Percentiles rank a stretch among this genome's conserved stretches.
phyloP scores from a whole-genome alignment of 2,888 invertebrate genomes.

The Gymnosoma rotundatum region DNA sequence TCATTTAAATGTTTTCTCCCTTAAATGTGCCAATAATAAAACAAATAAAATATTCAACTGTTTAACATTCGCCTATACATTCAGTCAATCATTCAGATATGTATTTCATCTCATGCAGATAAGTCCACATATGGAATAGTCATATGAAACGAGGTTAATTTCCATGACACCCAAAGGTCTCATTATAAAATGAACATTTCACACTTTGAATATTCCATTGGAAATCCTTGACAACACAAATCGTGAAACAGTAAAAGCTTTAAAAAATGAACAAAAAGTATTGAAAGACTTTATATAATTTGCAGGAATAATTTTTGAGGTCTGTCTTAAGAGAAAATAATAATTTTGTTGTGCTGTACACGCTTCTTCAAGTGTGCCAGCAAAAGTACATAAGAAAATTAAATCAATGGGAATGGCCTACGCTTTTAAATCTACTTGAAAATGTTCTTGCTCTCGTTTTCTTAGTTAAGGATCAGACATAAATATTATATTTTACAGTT shows the following conservation, averaged over 20 bases:
- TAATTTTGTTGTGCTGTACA: too few species aligned
- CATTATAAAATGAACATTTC: conserved; percentile 44
- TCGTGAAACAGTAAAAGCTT: neutral
- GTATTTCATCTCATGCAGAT: neutral
- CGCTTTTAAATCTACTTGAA: too few species aligned
- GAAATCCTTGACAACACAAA: neutral
- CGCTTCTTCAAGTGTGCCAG: too few species aligned
- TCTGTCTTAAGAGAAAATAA: neutral
- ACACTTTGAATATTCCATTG: conserved; percentile 23
- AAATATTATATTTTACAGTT: too few species aligned
- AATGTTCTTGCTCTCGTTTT: too few species aligned
- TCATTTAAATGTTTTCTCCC: too few species aligned
- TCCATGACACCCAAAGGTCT: conserved; percentile 38
- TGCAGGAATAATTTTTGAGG: neutral
- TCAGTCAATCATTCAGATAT: neutral
- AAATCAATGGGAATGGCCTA: too few species aligned
- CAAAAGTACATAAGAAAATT: too few species aligned
- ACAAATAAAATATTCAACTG: too few species aligned
- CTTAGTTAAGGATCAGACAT: too few species aligned
- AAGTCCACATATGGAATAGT: neutral
- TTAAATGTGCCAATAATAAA: too few species aligned
- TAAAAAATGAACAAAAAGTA: neutral
- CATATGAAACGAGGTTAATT: conserved; percentile 31
- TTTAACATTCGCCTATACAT: neutral
- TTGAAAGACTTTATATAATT: neutral